Base-by-base conservation (phyloP, 2,888 invertebrate genomes). In the Halictus quadricinctus region DNA sequence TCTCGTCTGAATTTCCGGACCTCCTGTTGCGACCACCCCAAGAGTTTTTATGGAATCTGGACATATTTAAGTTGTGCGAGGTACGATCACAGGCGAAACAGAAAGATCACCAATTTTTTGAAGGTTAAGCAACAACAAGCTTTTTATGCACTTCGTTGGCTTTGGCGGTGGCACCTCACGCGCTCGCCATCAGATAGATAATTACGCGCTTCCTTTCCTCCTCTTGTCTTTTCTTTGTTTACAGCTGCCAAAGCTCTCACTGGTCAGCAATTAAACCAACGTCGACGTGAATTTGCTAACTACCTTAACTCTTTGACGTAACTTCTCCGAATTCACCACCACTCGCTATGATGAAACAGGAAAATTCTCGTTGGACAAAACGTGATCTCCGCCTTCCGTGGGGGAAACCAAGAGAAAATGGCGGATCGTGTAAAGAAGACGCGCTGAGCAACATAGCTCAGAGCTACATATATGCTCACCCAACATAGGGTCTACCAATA, bases 31-130 rank as follows among this genome's bases (percentile, higher is more conserved):
- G 86, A 8, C 88, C 85, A 2, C 83, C 89, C 90, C 91, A 90
- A n/a, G 87, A 77, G 0, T 87, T 58, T 54, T 92, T 93, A 15
- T 86, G 87, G 0, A 90, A 70, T 77, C 88, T 92, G n/a, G 93
- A 93, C 93, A 93, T 93, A 36, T 15, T 36, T 21, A 64, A 64
- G n/a, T 48, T 12, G 54, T 2, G 58, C 73, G 21, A 74, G 36
- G 60, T 43, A 48, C 12, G 48, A 81, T 83, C 79, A 83, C 48
- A 80, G 80, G 46, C 25, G 29, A 76, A 76, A 29, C 58, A 15
- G n/a, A 76, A 77, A 12, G 8, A 74, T 41, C 85, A 60, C 79
- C 80, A 46, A 12, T 29, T 15, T 43, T 46, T 41, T 12, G 2
- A 69, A 72, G 81, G 80, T 79, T 87, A 80, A 25, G 12, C 58